Evolutionary conservation across 1,140 invertebrate species (phyloP).

Genomic region (Atta cephalotes): DNA sequence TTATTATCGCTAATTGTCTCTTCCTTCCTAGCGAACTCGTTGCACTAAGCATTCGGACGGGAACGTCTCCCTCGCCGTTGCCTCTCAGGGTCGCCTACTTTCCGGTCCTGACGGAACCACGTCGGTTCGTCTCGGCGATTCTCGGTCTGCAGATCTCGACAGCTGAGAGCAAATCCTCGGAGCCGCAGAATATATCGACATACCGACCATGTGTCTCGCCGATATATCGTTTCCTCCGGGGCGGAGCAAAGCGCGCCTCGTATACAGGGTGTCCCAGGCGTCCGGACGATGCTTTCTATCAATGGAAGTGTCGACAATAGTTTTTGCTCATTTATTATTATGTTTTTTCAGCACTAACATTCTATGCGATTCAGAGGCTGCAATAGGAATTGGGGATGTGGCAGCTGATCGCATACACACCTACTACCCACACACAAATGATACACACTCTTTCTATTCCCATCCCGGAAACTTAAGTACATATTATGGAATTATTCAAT

Average conservation of each 20-base stretch:
- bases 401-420: too few relatives aligned
- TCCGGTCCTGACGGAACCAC: background rate
- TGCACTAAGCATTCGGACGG: background rate
- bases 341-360: background rate
- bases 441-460: background rate
- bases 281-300: background rate
- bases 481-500: too few relatives aligned
- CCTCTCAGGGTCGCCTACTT: slow-evolving; percentile 11
- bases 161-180: background rate
- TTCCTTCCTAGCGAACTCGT: slow-evolving; percentile 1
- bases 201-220: background rate
- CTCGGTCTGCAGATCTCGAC: background rate
- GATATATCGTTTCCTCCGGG: slow-evolving; percentile 2
- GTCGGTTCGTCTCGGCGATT: background rate
- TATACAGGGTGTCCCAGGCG: slow-evolving; percentile 21
- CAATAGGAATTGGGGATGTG: slow-evolving; percentile 4
- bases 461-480: too few relatives aligned
- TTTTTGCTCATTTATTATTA: background rate
- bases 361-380: background rate
- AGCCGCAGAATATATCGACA: background rate
- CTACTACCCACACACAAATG: background rate
- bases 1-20: background rate
- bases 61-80: background rate
- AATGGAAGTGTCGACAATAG: background rate
- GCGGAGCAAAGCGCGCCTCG: background rate